phyloP scores from a whole-genome alignment of 2,888 invertebrate species.

The Zaprionus obscuricornis region DNA sequence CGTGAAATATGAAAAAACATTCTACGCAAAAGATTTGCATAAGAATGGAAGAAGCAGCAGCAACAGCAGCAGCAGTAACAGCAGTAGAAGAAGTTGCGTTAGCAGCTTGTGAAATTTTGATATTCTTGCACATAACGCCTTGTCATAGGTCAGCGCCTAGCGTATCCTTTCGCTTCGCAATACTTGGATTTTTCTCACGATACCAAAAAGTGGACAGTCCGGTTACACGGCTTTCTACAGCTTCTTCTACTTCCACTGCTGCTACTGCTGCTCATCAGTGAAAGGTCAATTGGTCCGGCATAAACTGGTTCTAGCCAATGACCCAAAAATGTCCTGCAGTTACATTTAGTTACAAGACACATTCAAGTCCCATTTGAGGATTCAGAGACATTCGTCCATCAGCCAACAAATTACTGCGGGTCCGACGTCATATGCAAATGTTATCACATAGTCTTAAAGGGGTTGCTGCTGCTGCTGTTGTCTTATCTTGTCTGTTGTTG shows the following conservation, averaged over 20 bases:
- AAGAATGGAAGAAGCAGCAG: slow-evolving; percentile 33
- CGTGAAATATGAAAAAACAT: slow-evolving; percentile 60
- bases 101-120: too few species aligned
- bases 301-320: slow-evolving; percentile 66
- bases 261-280: not conserved
- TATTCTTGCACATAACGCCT: not conserved
- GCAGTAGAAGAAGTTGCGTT: too few species aligned
- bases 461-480: slow-evolving; percentile 49
- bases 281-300: slow-evolving; percentile 58
- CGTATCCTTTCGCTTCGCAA: too few species aligned
- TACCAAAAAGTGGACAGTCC: slow-evolving; percentile 77
- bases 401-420: slow-evolving; percentile 62
- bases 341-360: slow-evolving; percentile 57
- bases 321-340: slow-evolving; percentile 69
- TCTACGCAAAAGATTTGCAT: slow-evolving; percentile 69
- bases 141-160: slow-evolving; percentile 61
- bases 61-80: too few species aligned
- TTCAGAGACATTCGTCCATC: slow-evolving; percentile 39
- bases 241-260: too few species aligned
- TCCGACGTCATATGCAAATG: slow-evolving; percentile 74
- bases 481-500: slow-evolving; percentile 13
- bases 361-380: slow-evolving; percentile 6
- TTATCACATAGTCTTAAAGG: slow-evolving; percentile 24
- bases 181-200: slow-evolving; percentile 71
- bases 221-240: slow-evolving; percentile 69